Percentiles rank a stretch among this genome's conserved stretches.
phyloP scores from a whole-genome alignment of 2,113 vertebrate species.

The Oxyruncus cristatus region DNA sequence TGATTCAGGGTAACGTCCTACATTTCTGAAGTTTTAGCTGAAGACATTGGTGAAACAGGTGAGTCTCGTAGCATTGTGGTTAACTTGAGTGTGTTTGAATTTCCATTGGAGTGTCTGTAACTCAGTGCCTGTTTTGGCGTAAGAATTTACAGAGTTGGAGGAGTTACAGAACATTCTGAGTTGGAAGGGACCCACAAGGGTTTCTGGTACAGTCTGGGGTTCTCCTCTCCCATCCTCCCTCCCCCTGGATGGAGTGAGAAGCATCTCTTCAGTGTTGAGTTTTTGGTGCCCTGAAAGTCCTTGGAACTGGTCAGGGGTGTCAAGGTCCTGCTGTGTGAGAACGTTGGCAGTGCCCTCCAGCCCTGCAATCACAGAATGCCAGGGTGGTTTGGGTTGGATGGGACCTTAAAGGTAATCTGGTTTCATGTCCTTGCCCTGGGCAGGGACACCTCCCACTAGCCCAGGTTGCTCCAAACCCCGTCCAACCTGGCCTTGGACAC shows the following conservation, averaged over 20 bases:
- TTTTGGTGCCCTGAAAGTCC: background rate
- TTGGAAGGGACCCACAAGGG: background rate
- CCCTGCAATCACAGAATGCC: background rate
- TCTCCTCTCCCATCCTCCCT: background rate
- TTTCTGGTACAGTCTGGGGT: background rate
- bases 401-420: background rate
- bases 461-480: rapidly evolving
- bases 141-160: background rate
- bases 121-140: background rate
- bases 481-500: rapidly evolving
- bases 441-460: background rate
- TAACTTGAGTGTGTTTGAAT: background rate
- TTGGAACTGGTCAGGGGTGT: background rate
- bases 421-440: background rate
- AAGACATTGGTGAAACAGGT: background rate
- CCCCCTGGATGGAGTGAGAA: rapidly evolving
- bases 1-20: background rate
- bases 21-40: background rate
- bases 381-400: background rate
- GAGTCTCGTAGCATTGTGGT: background rate
- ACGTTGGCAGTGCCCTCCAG: background rate
- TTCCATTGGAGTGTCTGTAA: background rate
- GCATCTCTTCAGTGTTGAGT: background rate
- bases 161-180: background rate
- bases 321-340: background rate